Base-by-base conservation (phyloP, 2,888 invertebrate species). In the Agrilus cyanescens region DNA sequence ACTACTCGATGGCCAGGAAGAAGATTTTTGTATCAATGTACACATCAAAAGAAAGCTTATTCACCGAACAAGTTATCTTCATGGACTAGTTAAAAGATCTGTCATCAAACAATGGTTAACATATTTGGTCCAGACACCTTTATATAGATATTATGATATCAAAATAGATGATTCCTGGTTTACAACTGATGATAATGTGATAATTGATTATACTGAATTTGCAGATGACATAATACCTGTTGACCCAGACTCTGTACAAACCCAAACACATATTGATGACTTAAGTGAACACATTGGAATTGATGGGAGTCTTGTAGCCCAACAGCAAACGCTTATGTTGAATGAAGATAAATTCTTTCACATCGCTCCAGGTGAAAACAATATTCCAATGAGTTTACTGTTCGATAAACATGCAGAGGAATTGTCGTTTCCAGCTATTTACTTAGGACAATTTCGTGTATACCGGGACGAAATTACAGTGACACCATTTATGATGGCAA, bases 381-480 rank as follows among this genome's bases (percentile, higher is more conserved):
- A n/a, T 3, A 41, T 12, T 2, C 48, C 50, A 4, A 18, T 33
- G 1, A 59, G 55, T 51, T 54, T 61, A 41, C 48, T 65, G 49
- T 61, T 57, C 37, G 65, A 65, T 47, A 52, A 51, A 45, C 59
- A 64, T 55, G 62, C 62, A 10, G 65, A 65, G 58, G 65, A 66
- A 42, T 39, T 66, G 13, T 63, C 65, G 3, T 66, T 67, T 52
- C 66, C 65, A 4, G 15, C 44, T 14, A 66, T 66, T 51, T 68
- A 67, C 54, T 54, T 44, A 18, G 66, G 66, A 5, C 34, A 62
- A 38, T 51, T 51, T 2, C 51, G 63, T 40, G 46, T 37, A 4
- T 65, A 62, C 48, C 37, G 50, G 35, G 48, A 46, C 5, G 18
- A 5, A 4, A 5, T 18, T 3, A 18, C 3, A 18, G 18, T 18